Conservation (phyloP, 1,140 invertebrate genomes). For the Rhagoletis pomonella region DNA sequence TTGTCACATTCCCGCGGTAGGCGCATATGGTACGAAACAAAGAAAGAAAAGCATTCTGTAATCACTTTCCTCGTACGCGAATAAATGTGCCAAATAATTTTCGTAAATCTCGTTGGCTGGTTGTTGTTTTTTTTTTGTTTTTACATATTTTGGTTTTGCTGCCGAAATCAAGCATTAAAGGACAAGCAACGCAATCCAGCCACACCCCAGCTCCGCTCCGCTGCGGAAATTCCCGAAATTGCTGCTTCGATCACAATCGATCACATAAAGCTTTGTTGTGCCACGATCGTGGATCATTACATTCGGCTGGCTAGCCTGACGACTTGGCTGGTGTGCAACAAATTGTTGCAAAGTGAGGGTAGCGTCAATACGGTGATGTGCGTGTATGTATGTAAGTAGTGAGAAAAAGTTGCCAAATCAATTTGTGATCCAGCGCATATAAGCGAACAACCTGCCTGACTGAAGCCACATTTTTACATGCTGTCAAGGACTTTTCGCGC, state of each 20-base stretch:
- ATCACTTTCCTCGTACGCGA: constrained; percentile 27
- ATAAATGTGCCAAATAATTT: constrained; percentile 41
- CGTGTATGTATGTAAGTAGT: neutral
- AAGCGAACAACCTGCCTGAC: neutral
- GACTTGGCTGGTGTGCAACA: constrained; percentile 24
- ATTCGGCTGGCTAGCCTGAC: neutral
- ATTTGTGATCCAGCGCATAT: neutral
- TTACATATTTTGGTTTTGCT: neutral
- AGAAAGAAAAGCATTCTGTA: constrained; percentile 33
- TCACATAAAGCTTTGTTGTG: neutral
- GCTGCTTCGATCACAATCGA: constrained; percentile 34
- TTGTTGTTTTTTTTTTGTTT: neutral
- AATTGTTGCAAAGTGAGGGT: constrained; percentile 28
- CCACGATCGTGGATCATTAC: neutral
- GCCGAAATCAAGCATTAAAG: neutral
- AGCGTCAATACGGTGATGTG: neutral
- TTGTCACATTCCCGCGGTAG: neutral
- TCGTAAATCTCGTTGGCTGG: constrained; percentile 21
- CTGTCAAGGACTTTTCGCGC: constrained; percentile 43
- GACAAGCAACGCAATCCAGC: neutral
- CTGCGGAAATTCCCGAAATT: constrained; percentile 41
- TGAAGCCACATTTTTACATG: constrained; percentile 49
- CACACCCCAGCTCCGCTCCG: neutral
- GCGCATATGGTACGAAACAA: too few species aligned
- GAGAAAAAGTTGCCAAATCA: constrained; percentile 26